phyloP scores from a whole-genome alignment of 2,888 invertebrate species.

The Harmothoe impar region DNA sequence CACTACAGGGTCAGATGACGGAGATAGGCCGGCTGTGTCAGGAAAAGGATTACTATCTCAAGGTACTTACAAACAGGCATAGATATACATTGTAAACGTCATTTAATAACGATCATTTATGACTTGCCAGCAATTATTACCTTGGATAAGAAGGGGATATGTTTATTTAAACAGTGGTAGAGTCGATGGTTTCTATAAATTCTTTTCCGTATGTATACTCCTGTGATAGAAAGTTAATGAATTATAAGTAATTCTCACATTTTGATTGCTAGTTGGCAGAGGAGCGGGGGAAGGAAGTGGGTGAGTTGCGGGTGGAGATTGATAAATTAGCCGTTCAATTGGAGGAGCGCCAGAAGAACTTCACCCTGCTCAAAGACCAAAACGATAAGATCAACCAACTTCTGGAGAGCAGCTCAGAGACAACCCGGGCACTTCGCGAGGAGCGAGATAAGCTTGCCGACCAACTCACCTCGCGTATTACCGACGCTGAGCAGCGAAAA shows the following conservation, averaged over 20 bases:
- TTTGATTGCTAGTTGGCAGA: conserved; percentile 71
- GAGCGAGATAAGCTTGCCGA: conserved; percentile 75
- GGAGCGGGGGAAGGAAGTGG: conserved; percentile 76
- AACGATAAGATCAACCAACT: conserved; percentile 74
- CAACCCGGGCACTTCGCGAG: conserved; percentile 69
- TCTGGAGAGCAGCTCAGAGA: conserved; percentile 65
- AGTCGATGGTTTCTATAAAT: too few relatives aligned
- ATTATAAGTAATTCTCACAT: too few relatives aligned
- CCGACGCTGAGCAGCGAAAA: conserved; percentile 75
- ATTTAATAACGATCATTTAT: too few relatives aligned
- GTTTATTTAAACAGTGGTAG: too few relatives aligned
- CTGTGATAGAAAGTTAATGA: too few relatives aligned
- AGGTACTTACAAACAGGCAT: not conserved
- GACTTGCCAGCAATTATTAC: too few relatives aligned
- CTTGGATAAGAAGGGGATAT: too few relatives aligned
- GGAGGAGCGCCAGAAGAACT: conserved; percentile 79
- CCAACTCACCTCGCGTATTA: conserved; percentile 74
- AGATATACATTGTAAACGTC: not conserved
- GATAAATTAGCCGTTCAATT: conserved; percentile 77
- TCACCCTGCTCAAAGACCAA: conserved; percentile 77
- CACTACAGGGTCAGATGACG: conserved; percentile 73
- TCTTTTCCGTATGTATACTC: too few relatives aligned
- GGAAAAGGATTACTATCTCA: conserved; percentile 78
- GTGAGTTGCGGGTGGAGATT: conserved; percentile 73
- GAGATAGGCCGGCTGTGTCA: conserved; percentile 66